Conservation (phyloP, 30 jellyfish, hydroid and myxozoan genomes). For the Nemopilema nomurai region DNA sequence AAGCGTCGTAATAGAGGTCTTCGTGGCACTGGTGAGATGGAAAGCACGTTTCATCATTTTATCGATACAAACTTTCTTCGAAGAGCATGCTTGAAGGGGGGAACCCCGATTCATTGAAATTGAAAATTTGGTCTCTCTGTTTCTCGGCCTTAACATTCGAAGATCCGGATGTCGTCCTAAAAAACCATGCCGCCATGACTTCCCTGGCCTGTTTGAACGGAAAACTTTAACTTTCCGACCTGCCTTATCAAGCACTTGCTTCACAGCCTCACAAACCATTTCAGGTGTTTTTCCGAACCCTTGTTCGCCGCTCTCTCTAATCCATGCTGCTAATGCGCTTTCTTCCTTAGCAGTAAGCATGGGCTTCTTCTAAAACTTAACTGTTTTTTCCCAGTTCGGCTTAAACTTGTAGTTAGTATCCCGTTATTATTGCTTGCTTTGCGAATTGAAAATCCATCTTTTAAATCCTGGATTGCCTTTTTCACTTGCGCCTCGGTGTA, state of each 20-base stretch:
- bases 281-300: slow-evolving; percentile 47
- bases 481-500: background rate
- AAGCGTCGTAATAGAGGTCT: slow-evolving; percentile 25
- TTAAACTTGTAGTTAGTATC: slow-evolving; percentile 14
- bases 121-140: slow-evolving; percentile 16
- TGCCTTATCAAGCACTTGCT: slow-evolving; percentile 34
- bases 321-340: slow-evolving; percentile 26
- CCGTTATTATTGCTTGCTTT: background rate
- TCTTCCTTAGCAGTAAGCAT: slow-evolving; percentile 25
- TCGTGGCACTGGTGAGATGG: slow-evolving; percentile 23
- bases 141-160: background rate
- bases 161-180: slow-evolving; percentile 54
- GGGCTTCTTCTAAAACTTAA: background rate
- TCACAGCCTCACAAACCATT: slow-evolving; percentile 16
- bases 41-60: slow-evolving; percentile 18
- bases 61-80: slow-evolving; percentile 27
- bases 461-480: background rate
- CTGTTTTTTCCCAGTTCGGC: background rate
- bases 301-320: slow-evolving; percentile 15
- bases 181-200: slow-evolving; percentile 54
- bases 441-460: background rate
- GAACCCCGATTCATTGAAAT: slow-evolving; percentile 44
- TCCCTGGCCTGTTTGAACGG: slow-evolving; percentile 29
- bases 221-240: slow-evolving; percentile 22
- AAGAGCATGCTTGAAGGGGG: slow-evolving; percentile 5